A percentile compares a stretch with the other conserved stretches of the same genome.
Evolutionary conservation across 2,888 invertebrate genomes (phyloP).

Genomic region (Microplitis deprimator): DNA sequence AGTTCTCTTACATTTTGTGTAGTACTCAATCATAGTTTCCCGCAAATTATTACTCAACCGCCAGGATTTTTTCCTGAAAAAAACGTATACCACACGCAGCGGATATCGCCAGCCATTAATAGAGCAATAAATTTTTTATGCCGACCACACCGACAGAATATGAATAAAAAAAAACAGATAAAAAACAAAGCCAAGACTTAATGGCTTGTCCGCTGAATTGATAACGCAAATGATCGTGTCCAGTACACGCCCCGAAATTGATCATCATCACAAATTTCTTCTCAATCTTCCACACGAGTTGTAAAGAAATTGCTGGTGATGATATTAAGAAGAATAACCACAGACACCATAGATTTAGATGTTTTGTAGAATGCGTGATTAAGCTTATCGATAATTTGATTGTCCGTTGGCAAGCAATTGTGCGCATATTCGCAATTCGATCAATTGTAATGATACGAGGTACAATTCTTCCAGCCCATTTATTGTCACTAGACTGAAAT

Average conservation of each 20-base stretch:
- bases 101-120: conserved; percentile 36
- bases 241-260: not conserved
- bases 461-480: conserved; percentile 55
- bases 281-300: not conserved
- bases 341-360: not conserved
- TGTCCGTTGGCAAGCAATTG: conserved; percentile 44
- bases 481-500: conserved; percentile 36
- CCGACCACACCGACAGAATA: not conserved
- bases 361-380: not conserved
- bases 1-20: not conserved
- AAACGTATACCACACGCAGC: conserved; percentile 3
- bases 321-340: too few species aligned
- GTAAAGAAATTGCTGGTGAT: not conserved
- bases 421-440: conserved; percentile 33
- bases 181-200: not conserved
- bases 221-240: conserved; percentile 5
- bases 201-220: conserved; percentile 15
- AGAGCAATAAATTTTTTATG: conserved; percentile 8
- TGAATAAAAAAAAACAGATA: too few species aligned
- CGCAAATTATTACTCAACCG: conserved; percentile 43
- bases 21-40: conserved; percentile 8
- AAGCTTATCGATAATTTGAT: conserved; percentile 48
- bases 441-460: conserved; percentile 50
- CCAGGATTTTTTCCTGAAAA: conserved; percentile 23
- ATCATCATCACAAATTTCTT: conserved; percentile 5